A percentile compares a stretch with the other conserved stretches of the same genome.
Evolutionary conservation across 2,113 vertebrate genomes (phyloP).

Genomic region (Pimephales promelas): DNA sequence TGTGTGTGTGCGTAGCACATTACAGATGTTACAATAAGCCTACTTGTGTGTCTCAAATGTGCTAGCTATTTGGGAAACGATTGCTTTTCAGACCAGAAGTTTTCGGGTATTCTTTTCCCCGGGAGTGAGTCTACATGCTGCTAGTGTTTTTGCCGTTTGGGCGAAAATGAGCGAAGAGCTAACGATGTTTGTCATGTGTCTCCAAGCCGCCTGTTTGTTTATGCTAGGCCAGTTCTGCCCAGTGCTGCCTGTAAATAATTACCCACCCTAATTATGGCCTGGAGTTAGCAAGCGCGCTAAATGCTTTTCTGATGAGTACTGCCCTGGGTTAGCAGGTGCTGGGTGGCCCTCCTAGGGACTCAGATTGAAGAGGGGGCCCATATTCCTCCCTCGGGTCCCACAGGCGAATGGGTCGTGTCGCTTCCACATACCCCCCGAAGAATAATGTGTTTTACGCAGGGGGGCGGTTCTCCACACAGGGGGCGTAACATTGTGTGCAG

Average conservation of each 20-base stretch:
- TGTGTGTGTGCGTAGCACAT: slow-evolving; percentile 24
- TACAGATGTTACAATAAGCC: slow-evolving; percentile 77
- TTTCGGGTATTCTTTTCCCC: slow-evolving; percentile 50
- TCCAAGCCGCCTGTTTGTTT: slow-evolving; percentile 97
- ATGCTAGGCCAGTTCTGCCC: slow-evolving; percentile 99
- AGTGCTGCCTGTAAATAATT: slow-evolving; percentile 97
- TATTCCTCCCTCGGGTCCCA: slow-evolving; percentile 63
- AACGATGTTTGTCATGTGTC: slow-evolving; percentile 92
- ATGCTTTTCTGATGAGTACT: slow-evolving; percentile 98
- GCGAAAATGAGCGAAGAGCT: slow-evolving; percentile 77
- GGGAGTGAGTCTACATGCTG: slow-evolving; percentile 58
- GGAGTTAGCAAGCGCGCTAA: slow-evolving; percentile 96
- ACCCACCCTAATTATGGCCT: slow-evolving; percentile 99
- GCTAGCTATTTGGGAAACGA: slow-evolving; percentile 55
- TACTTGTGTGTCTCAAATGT: slow-evolving; percentile 75
- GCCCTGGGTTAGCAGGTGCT: slow-evolving; percentile 98
- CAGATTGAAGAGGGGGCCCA: slow-evolving; percentile 90
- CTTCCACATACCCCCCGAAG: slow-evolving; percentile 63
- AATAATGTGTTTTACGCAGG: slow-evolving; percentile 54
- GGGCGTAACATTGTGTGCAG: slow-evolving; percentile 47
- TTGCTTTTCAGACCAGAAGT: slow-evolving; percentile 58
- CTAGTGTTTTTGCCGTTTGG: slow-evolving; percentile 60
- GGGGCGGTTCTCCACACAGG: slow-evolving; percentile 43
- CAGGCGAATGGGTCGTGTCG: slow-evolving; percentile 49
- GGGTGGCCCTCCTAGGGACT: slow-evolving; percentile 98